Evolutionary conservation across 2,797 vertebrate species (phyloP), one percentile per base, ranked within the genome.

Genomic region (Macropodus opercularis): DNA sequence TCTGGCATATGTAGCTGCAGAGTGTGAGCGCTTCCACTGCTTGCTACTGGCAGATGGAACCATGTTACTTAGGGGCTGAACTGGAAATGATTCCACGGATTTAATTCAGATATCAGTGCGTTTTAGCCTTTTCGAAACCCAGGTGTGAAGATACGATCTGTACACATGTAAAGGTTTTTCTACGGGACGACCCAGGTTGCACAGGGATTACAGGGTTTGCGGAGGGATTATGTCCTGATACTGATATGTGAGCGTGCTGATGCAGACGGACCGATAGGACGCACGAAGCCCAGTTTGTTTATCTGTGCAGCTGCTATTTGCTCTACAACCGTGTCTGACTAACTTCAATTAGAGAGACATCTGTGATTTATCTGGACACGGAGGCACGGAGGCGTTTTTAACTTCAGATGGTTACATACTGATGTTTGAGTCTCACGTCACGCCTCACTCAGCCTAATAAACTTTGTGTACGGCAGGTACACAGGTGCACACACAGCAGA

Each of bases 141-240:
- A 43, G 23, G 38, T 66, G 47, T 15, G 21, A 13, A 52, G 35
- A 67, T 66, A 60, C 27, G 56, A 54, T 49, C 54, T 49, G 60
- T 36, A 22, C 17, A 61, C 14, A 38, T 49, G 52, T 35, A 29
- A 43, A 61, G 54, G 32, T 36, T 31, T 36, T 70, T n/a, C 18
- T 14, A 9, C 22, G 41, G 42, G 23, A 38, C 1, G 54, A 53
- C 60, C 48, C 35, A 51, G 48, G 64, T 70, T 61, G 32, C 39
- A 53, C 35, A 61, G 19, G 34, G 14, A 36, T 36, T 36, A 36
- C 34, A 36, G 15, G 34, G 34, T 36, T 69, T 75, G 61, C 71
- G 66, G 44, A 35, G 19, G 23, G 26, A 47, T 78, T 78, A 60
- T 57, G 26, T 81, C 68, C 78, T 65, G 44, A 47, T 35, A 12